Base-by-base conservation (phyloP, 2,113 vertebrate species). In the Struthio camelus region DNA sequence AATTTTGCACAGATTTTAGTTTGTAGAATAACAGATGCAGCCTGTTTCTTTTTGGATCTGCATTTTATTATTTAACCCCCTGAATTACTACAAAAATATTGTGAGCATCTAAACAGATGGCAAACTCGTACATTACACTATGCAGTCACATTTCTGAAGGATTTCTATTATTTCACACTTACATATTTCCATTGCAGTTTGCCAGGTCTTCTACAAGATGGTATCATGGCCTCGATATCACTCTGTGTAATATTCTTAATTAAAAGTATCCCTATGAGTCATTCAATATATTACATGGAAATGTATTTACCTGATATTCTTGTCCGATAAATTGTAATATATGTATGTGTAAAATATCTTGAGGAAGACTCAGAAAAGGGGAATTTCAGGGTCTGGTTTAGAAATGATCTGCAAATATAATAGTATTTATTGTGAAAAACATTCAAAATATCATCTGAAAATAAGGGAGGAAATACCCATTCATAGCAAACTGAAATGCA, bases 41-140 rank as follows among this genome's bases (percentile, higher is more conserved):
- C 34, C 25, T 80, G 20, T 44, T 89, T 5, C 14, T 83, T 71
- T 83, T 92, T 80, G 72, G 36, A 83, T 32, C 24, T 88, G n/a
- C 4, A 66, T 58, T 78, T 91, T 25, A 51, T 78, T 34, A 53
- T 71, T 90, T 93, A 85, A 90, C 38, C 17, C 27, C 42, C 11
- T 40, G 36, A 93, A 90, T 94, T 91, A 85, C 38, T 65, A 93
- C 38, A 85, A 89, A 92, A 94, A 86, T 84, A 84, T 23, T 89
- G 42, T n/a, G 92, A 91, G 70, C 42, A 83, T 32, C 36, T 44
- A 87, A 83, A 77, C 2, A 75, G 67, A 78, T 48, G 24, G 34
- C 53, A 91, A 91, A 77, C 7, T 67, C 24, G 42, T 17, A 59
- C 13, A 53, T 10, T 28, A 27, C 17, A 61, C 8, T 79, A 17